Base-by-base conservation (phyloP, 2,888 invertebrate species). In the Ophion slaviceki region DNA sequence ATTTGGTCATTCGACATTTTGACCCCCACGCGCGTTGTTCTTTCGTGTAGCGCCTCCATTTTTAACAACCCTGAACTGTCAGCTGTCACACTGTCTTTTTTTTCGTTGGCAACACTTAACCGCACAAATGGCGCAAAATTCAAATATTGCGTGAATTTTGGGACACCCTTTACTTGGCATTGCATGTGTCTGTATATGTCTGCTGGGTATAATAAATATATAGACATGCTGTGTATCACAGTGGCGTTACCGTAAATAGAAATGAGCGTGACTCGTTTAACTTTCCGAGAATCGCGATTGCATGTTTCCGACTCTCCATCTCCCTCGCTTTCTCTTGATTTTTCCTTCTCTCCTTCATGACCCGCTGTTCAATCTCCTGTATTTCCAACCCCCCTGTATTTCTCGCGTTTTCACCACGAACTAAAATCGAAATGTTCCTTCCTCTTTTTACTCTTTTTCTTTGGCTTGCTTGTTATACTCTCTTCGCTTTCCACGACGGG, bases 221-320 rank as follows among this genome's bases (percentile, higher is more conserved):
- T 17, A 77, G 14, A 40, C 57, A 57, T 17, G 45, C 4, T 70
- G 61, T 78, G 20, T 57, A 62, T 78, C 78, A 28, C 75, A 68
- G 28, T 20, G 40, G 64, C 17, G 68, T 68, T 68, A 76, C 79
- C 79, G 79, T 84, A 84, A 84, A 84, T 84, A 84, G 84, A 80
- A 84, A 84, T 80, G 80, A 80, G 84, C 80, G 80, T 84, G 80
- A 80, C 80, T 84, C 76, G 80, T 81, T 80, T 81, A 80, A 84
- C 84, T 81, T 81, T 81, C 80, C 74, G 71, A 70, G 84, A 76
- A 84, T 80, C 64, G 79, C 76, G 84, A 84, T 80, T 84, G 70
- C 76, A 80, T 80, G 80, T 76, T 70, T 67, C 70, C 79, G 24
- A 70, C 40, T 80, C 76, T 80, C 71, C 61, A 53, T 76, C 74